phyloP scores from a whole-genome alignment of 1,140 invertebrate species.

The Trichogramma pretiosum region DNA sequence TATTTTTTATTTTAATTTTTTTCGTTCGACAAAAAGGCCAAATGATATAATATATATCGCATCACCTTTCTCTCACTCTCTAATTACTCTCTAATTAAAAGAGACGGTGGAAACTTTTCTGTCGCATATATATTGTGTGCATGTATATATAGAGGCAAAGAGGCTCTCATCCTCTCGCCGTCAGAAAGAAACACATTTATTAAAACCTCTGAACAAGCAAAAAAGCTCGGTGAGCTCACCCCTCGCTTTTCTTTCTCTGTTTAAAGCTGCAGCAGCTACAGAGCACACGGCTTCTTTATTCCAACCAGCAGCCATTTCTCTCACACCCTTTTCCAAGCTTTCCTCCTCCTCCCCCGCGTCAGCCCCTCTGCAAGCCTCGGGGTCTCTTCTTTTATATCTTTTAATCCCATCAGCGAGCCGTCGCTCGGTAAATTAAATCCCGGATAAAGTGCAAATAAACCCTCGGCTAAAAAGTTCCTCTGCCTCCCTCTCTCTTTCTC shows the following conservation, averaged over 20 bases:
- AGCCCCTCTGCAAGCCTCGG: conserved; percentile 16
- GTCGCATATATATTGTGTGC: too few relatives aligned
- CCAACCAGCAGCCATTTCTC: conserved; percentile 12
- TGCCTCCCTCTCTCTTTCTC: too few relatives aligned
- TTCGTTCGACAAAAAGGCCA: too few relatives aligned
- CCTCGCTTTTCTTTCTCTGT: background rate
- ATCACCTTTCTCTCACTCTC: background rate
- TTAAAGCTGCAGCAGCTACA: too few relatives aligned
- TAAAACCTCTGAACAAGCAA: background rate
- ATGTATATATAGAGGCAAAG: too few relatives aligned
- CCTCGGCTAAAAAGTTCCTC: conserved; percentile 27
- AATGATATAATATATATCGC: too few relatives aligned
- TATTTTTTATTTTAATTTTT: too few relatives aligned
- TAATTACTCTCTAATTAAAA: conserved; percentile 7
- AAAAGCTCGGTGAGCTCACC: background rate
- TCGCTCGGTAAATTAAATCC: conserved; percentile 45
- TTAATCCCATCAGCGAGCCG: conserved; percentile 38
- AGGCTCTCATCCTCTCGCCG: too few relatives aligned
- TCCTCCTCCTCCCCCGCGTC: conserved; percentile 17
- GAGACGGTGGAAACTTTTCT: conserved; percentile 1
- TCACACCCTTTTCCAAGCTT: conserved; percentile 21
- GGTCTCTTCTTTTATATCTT: conserved; percentile 29
- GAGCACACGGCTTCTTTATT: background rate
- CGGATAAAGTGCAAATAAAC: conserved; percentile 44
- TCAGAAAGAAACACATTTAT: background rate